Base-by-base conservation (phyloP, 2,888 invertebrate genomes). In the Palloptera scutellata region DNA sequence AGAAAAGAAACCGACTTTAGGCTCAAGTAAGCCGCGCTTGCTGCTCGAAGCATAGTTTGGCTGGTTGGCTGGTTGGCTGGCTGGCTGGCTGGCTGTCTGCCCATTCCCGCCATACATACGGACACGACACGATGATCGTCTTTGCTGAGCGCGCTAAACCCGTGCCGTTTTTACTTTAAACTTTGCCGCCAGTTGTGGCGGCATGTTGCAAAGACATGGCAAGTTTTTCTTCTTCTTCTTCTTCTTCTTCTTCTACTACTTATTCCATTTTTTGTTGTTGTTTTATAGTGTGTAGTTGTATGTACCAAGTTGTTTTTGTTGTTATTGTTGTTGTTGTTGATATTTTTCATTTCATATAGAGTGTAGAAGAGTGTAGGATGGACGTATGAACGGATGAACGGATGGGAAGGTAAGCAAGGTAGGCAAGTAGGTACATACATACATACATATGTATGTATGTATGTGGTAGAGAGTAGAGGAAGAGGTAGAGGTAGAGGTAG, bases 131-230 rank as follows among this genome's bases (percentile, higher is more conserved):
- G 64, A 64, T 78, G 80, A 76, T 78, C 79, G 78, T 75, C 79
- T 81, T 78, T 79, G 79, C 78, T 76, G 79, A 81, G 79, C 81
- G 81, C 82, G 81, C 82, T 81, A 81, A 81, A 76, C 81, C 83
- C 81, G 81, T 81, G 81, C 81, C 82, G 80, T 79, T 81, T 80
- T 70, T 70, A 70, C 80, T 82, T 81, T 81, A 82, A 78, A 77
- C 77, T 80, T 76, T 78, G 80, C 82, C 82, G 82, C 71, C 72
- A 71, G 70, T 76, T 75, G 30, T 30, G 81, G 78, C 81, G 82
- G 81, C 81, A 79, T 81, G 82, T 81, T 81, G 81, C 81, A 81
- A 81, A 80, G 80, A 76, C 75, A 73, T 60, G 70, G 72, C 13
- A 57, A n/a, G 20, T 53, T 66, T 64, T 45, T 30, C 15, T 64